Conservation (phyloP, 2,888 invertebrate species). For the Cryptocheilus praepositus region DNA sequence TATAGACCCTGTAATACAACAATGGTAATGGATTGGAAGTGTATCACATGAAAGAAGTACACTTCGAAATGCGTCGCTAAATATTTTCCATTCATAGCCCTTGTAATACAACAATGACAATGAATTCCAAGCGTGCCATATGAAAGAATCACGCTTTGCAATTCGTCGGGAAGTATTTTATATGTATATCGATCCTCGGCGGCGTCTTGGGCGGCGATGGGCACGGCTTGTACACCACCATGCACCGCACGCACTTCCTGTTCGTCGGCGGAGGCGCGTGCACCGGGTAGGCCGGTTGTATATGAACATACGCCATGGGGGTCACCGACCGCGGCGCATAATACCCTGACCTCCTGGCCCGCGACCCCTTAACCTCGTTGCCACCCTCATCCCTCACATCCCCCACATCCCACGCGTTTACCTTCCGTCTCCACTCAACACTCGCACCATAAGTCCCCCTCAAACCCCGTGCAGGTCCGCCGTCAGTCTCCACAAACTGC, state of each 20-base stretch:
- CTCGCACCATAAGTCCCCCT: too few species aligned
- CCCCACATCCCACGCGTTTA: too few species aligned
- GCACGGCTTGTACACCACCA: slow-evolving; percentile 69
- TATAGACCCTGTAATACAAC: too few species aligned
- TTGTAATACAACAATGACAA: too few species aligned
- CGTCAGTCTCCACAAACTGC: too few species aligned
- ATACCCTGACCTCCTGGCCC: slow-evolving; percentile 54
- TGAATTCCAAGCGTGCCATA: slow-evolving; percentile 64
- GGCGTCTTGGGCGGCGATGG: slow-evolving; percentile 55
- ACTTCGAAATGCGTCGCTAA: too few species aligned
- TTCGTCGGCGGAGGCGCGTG: slow-evolving; percentile 49
- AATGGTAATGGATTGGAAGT: slow-evolving; percentile 65
- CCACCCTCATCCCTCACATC: too few species aligned
- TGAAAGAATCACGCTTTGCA: too few species aligned
- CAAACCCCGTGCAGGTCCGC: too few species aligned
- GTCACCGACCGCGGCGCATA: slow-evolving; percentile 48
- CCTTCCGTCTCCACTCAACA: too few species aligned
- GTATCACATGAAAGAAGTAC: slow-evolving; percentile 61
- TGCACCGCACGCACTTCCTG: slow-evolving; percentile 67
- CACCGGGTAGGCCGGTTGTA: slow-evolving; percentile 57
- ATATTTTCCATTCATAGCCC: too few species aligned
- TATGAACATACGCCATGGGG: slow-evolving; percentile 70
- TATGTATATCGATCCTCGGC: slow-evolving; percentile 52
- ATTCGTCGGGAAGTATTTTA: too few species aligned
- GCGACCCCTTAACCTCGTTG: not conserved